These are phyloP conservation scores for Eubasilissa splendida DNA, from an alignment of 2,888 invertebrate genomes.

Conservation along the genomic window DNA sequence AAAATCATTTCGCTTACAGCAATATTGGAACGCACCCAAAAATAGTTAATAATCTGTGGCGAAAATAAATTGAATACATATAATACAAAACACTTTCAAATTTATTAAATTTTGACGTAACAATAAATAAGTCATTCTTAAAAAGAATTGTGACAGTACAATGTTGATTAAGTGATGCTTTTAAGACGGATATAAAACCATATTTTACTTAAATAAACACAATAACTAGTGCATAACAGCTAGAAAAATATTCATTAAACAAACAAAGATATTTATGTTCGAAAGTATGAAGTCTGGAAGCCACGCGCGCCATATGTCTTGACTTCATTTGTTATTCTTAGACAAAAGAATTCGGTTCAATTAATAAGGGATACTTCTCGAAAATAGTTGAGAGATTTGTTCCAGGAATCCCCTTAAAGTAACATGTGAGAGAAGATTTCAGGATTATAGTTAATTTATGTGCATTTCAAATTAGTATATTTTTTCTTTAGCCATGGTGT, in stretches of 20 bases:
- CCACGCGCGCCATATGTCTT: conserved; percentile 39
- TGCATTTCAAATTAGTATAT: neutral
- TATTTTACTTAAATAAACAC: too few species aligned
- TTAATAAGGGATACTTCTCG: conserved; percentile 52
- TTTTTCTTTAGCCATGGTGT: neutral
- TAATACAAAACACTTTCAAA: too few species aligned
- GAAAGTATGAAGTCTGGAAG: conserved; percentile 26
- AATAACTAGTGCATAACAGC: too few species aligned
- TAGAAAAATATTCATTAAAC: neutral
- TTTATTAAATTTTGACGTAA: too few species aligned
- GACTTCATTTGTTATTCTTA: conserved; percentile 49
- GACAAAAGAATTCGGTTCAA: conserved; percentile 49
- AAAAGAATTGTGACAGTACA: too few species aligned
- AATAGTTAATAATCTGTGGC: too few species aligned
- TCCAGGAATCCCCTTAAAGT: conserved; percentile 45
- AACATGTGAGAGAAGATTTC: conserved; percentile 23
- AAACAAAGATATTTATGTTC: conserved; percentile 4
- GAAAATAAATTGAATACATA: too few species aligned
- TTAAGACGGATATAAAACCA: too few species aligned
- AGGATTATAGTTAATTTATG: conserved; percentile 29
- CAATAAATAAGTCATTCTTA: too few species aligned
- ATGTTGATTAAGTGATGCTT: too few species aligned
- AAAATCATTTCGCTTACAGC: too few species aligned
- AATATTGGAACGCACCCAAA: too few species aligned
- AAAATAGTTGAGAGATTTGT: conserved; percentile 47